Evolutionary conservation across 2,797 vertebrate species (phyloP).

Genomic region (Peromyscus melanophrys): DNA sequence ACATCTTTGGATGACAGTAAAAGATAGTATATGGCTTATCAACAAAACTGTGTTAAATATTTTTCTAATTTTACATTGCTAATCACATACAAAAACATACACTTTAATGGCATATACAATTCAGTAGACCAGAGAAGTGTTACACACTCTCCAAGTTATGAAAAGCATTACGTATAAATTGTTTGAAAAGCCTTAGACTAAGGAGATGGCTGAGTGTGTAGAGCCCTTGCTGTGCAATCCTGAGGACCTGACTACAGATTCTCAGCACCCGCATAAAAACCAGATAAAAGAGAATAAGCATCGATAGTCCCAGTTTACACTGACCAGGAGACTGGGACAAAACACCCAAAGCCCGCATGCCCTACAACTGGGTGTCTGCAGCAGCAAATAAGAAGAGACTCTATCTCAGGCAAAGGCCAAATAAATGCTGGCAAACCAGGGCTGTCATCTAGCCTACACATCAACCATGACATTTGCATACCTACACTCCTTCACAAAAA

Average conservation of each 20-base stretch:
- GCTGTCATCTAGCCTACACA: background rate
- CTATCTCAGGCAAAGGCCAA: background rate
- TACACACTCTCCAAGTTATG: background rate
- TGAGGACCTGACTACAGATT: background rate
- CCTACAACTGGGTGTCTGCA: too few relatives aligned
- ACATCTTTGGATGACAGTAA: background rate
- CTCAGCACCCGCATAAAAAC: background rate
- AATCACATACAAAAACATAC: background rate
- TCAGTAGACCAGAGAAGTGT: background rate
- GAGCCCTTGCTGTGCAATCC: background rate
- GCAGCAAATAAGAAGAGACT: background rate
- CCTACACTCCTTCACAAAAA: background rate
- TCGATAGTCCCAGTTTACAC: background rate
- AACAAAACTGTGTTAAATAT: background rate
- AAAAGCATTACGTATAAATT: background rate
- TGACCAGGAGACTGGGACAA: too few relatives aligned
- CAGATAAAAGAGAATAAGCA: background rate
- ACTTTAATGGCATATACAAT: background rate
- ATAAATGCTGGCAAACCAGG: background rate
- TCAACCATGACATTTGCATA: background rate
- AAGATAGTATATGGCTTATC: background rate
- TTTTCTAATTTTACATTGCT: background rate
- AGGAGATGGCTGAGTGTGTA: too few relatives aligned
- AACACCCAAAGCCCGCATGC: too few relatives aligned
- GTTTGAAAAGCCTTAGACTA: background rate